Evolutionary conservation across 53 echinoderm and acorn worm genomes (phyloP).

Genomic region (Stichopus horrens): DNA sequence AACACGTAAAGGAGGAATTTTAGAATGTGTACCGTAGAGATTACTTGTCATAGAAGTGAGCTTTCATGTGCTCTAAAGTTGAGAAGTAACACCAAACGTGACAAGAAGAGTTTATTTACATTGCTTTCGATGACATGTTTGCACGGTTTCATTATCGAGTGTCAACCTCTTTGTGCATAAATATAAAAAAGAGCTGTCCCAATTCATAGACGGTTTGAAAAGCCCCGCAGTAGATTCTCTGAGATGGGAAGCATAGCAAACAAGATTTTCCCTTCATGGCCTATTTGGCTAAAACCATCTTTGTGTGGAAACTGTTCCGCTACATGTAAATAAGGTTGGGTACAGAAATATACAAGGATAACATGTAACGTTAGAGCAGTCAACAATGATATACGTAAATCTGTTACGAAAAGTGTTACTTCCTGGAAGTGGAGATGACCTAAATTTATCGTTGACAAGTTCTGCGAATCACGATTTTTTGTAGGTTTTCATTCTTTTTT

Average conservation of each 20-base stretch:
- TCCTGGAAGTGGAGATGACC: no score
- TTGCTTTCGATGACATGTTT: neutral
- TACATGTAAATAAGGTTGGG: no score
- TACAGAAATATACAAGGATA: no score
- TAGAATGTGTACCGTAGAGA: neutral
- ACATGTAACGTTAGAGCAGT: no score
- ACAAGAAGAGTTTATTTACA: neutral
- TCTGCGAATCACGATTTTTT: no score
- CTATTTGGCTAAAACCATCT: neutral
- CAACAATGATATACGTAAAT: no score
- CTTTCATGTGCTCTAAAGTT: neutral
- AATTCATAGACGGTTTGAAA: neutral
- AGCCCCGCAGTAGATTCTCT: neutral
- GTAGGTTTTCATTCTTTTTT: no score
- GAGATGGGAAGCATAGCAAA: neutral
- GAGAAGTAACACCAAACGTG: neutral
- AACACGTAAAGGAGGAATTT: neutral
- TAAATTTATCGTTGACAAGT: no score
- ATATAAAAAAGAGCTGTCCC: neutral
- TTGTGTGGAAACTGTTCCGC: no score
- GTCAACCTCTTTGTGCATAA: neutral
- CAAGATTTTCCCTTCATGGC: neutral
- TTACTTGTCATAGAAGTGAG: neutral
- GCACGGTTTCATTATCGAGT: neutral
- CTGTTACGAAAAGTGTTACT: no score